A percentile compares a stretch with the other conserved stretches of the same genome.
Conservation (phyloP, 2,888 invertebrate genomes). For the Synergus umbraculus region DNA sequence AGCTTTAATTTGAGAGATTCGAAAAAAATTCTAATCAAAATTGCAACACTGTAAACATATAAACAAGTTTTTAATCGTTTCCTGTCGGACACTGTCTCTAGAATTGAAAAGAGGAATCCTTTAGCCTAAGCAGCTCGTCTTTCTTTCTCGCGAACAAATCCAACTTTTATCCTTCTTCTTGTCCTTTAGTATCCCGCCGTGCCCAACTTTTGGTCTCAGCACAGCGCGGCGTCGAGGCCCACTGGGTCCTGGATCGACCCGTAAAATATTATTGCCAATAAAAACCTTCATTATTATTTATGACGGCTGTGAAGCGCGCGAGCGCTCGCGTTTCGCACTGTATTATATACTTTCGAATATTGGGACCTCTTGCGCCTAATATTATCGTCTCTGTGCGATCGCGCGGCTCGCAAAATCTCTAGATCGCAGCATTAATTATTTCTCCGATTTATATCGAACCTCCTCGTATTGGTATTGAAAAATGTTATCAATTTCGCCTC, state of each 20-base stretch:
- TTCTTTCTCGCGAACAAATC: not conserved
- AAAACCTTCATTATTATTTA: slow-evolving; percentile 67
- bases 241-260: slow-evolving; percentile 50
- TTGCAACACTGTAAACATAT: not conserved
- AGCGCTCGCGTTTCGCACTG: slow-evolving; percentile 42
- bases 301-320: slow-evolving; percentile 51
- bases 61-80: not conserved
- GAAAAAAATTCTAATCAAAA: not conserved
- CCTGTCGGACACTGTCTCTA: not conserved
- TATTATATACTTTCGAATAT: slow-evolving; percentile 14
- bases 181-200: slow-evolving; percentile 22
- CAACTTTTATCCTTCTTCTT: slow-evolving; percentile 5
- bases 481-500: not conserved
- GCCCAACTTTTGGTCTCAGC: slow-evolving; percentile 18
- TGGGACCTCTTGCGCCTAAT: not conserved
- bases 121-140: not conserved
- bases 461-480: not conserved
- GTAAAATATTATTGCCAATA: slow-evolving; percentile 68
- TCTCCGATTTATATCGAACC: not conserved
- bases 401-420: slow-evolving; percentile 7
- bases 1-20: not conserved
- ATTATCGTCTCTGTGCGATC: slow-evolving; percentile 26
- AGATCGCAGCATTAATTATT: slow-evolving; percentile 18
- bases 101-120: not conserved
- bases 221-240: slow-evolving; percentile 40